Evolutionary conservation across 2,888 invertebrate species (phyloP).

Genomic region (Drosophila mimica): DNA sequence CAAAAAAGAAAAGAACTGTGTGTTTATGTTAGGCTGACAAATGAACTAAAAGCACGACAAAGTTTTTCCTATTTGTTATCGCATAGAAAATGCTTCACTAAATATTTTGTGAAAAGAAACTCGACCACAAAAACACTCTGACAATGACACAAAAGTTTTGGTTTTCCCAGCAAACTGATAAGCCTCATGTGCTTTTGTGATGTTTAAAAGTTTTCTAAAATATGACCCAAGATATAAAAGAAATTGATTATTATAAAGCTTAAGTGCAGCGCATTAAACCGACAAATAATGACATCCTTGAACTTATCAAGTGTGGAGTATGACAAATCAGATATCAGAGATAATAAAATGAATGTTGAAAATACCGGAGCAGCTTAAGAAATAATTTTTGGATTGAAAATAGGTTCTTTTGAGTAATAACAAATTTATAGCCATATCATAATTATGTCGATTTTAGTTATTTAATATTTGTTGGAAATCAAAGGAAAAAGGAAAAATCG

Average conservation of each 20-base stretch:
- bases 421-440: not conserved
- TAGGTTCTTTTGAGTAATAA: not conserved
- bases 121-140: slow-evolving; percentile 14
- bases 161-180: not conserved
- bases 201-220: not conserved
- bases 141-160: slow-evolving; percentile 4
- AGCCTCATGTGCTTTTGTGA: not conserved
- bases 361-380: not conserved
- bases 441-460: not conserved
- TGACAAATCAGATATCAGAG: not conserved
- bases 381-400: not conserved
- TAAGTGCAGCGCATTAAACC: not conserved
- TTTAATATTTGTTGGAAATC: not conserved
- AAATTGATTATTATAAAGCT: not conserved
- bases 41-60: slow-evolving; percentile 29
- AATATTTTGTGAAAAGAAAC: slow-evolving; percentile 14
- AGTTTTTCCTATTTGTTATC: slow-evolving; percentile 7
- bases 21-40: slow-evolving; percentile 20
- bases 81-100: slow-evolving; percentile 3
- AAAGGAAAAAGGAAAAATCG: not conserved
- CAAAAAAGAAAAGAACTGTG: slow-evolving; percentile 3
- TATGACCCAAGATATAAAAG: not conserved
- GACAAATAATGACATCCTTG: not conserved
- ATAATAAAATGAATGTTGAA: not conserved
- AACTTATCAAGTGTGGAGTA: not conserved